Evolutionary conservation across 2,113 vertebrate genomes (phyloP).

Genomic region (Psilopsiagon aurifrons): DNA sequence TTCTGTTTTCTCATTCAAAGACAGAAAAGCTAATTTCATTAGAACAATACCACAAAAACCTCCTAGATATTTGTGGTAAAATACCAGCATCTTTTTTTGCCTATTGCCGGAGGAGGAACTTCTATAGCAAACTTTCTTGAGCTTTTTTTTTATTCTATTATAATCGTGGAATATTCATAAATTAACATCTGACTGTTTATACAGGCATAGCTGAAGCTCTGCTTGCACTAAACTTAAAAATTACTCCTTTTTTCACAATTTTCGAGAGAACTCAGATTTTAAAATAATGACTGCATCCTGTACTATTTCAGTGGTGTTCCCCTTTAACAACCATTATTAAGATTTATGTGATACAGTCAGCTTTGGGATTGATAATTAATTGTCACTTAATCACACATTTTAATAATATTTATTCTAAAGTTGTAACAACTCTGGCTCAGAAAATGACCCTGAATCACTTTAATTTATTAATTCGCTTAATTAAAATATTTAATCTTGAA

Average conservation of each 20-base stretch:
- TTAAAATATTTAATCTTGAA: conserved; percentile 71
- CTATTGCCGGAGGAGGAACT: conserved; percentile 6
- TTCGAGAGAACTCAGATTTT: neutral
- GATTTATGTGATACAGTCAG: conserved; percentile 51
- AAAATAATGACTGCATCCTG: neutral
- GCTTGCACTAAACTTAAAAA: conserved; percentile 29
- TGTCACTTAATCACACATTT: conserved; percentile 62
- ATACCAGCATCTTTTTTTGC: neutral
- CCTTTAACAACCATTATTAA: conserved; percentile 42
- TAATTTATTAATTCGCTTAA: conserved; percentile 72
- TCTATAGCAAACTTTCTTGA: neutral
- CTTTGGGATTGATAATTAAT: conserved; percentile 54
- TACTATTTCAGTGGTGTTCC: neutral
- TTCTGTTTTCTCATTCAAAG: neutral
- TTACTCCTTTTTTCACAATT: neutral
- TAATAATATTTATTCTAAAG: conserved; percentile 69
- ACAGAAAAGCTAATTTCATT: neutral
- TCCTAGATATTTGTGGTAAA: neutral
- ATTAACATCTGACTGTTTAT: conserved; percentile 2
- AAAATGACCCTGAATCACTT: conserved; percentile 67
- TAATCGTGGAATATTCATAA: conserved; percentile 44
- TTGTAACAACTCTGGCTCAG: conserved; percentile 62
- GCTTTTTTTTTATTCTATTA: conserved; percentile 34
- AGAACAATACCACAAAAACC: neutral
- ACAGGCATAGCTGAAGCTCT: conserved; percentile 1